Percentiles rank a stretch among this genome's conserved stretches.
These are phyloP conservation scores for Andrena marginata DNA, from an alignment of 2,888 invertebrate species.

Conservation along the genomic window DNA sequence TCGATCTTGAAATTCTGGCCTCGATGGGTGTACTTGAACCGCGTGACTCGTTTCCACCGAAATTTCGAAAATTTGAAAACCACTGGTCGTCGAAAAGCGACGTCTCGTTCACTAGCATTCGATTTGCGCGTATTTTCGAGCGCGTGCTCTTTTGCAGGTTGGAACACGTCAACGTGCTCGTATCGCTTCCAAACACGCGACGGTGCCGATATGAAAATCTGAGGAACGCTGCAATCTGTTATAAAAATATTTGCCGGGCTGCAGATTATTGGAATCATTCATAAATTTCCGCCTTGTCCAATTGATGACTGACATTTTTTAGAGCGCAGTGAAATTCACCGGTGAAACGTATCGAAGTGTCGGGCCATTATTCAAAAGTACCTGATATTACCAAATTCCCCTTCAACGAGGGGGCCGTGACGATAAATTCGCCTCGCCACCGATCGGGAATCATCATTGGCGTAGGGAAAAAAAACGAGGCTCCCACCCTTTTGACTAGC, in stretches of 20 bases:
- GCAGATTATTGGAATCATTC: background rate
- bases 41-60: no score
- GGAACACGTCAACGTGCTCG: background rate
- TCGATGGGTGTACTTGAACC: no score
- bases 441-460: background rate
- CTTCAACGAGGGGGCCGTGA: background rate
- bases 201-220: background rate
- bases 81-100: background rate
- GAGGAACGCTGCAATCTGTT: background rate
- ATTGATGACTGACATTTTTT: background rate
- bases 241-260: constrained; percentile 10
- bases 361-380: constrained; percentile 7
- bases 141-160: background rate
- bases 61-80: no score
- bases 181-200: background rate
- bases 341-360: constrained; percentile 7
- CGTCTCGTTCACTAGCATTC: background rate
- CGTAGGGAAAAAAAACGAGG: constrained; percentile 17
- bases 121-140: background rate
- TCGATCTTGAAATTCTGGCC: background rate
- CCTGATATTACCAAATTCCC: constrained; percentile 7
- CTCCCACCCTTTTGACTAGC: constrained; percentile 60
- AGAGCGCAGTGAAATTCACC: constrained; percentile 28
- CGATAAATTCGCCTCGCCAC: constrained; percentile 12
- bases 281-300: background rate